Evolutionary conservation across 2,888 invertebrate genomes (phyloP).

Genomic region (Chloroclysta siterata): DNA sequence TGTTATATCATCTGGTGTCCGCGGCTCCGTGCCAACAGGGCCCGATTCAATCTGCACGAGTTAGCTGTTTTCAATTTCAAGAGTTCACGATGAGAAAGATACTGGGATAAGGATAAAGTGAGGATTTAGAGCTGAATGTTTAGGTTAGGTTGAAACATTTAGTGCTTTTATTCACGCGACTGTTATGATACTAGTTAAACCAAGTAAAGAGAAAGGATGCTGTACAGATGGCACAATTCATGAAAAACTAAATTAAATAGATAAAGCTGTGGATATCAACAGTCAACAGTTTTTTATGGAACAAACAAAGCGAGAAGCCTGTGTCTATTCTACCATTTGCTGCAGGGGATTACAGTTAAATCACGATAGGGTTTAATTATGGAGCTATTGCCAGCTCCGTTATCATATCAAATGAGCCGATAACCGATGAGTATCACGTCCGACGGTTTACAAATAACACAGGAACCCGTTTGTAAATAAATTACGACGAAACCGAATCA

Average conservation of each 20-base stretch:
- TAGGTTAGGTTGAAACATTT: background rate
- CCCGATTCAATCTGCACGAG: constrained; percentile 22
- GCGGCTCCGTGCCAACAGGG: constrained; percentile 2
- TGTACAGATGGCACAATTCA: background rate
- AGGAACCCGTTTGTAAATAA: constrained; percentile 63
- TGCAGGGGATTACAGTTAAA: constrained; percentile 38
- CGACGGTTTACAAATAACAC: constrained; percentile 53
- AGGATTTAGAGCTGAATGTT: constrained; percentile 1
- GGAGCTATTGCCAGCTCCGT: constrained; percentile 43
- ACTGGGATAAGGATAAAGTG: constrained; percentile 9
- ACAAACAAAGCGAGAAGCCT: constrained; percentile 30
- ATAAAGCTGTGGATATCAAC: too few relatives aligned
- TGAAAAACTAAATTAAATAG: too few relatives aligned
- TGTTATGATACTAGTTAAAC: background rate
- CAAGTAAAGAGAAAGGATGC: background rate
- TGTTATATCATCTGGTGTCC: background rate
- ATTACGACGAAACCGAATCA: constrained; percentile 58
- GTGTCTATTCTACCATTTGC: constrained; percentile 31
- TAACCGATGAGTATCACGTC: constrained; percentile 49
- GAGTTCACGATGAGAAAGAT: constrained; percentile 15
- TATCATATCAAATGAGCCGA: constrained; percentile 51
- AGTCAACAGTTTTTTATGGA: background rate
- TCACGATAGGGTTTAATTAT: constrained; percentile 45
- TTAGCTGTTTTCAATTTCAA: constrained; percentile 17
- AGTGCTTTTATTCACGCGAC: background rate